Evolutionary conservation across 2,113 vertebrate genomes (phyloP), one percentile per base, ranked within the genome.

Genomic region (Tychaedon coryphoeus): DNA sequence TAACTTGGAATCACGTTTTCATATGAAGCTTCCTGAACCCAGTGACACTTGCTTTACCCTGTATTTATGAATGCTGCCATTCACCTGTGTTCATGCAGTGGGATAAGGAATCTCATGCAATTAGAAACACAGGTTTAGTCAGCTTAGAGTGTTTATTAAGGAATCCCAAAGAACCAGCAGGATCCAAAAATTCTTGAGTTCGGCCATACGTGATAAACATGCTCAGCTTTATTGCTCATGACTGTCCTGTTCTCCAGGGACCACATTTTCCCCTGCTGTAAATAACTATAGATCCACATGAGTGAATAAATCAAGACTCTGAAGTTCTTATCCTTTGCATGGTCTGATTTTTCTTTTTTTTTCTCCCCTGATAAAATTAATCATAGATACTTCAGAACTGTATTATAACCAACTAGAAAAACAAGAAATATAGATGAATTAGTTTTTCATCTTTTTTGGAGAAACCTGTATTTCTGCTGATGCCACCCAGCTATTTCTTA

Each of bases 281-380:
- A 86, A 77, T 83, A 40, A 66, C 38, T 1, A 1, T 8, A 81
- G 80, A 74, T 34, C 58, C 45, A 36, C 2, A 2, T 0, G 0
- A 83, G 75, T 45, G 54, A 79, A 69, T n/a, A 65, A 61, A 76
- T 61, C 43, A 40, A 56, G 64, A 80, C 47, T 86, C 56, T 66
- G 33, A 66, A 76, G 28, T 50, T 88, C 67, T 66, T 77, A 58
- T 36, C 60, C 38, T 25, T 10, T 57, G n/a, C 14, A 26, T 61
- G n/a, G 19, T 75, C 50, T 50, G 45, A 36, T n/a, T 72, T 47
- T 38, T 53, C 29, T 19, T 17, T 45, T 20, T 40, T 81, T 29
- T 54, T 48, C 56, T 28, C 1, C 7, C 8, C 29, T 36, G 26
- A 58, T 33, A 56, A 81, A 76, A 70, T 42, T 58, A 50, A 24